These are phyloP conservation scores for Holotrichia oblita DNA, from an alignment of 1,140 invertebrate genomes.

Conservation along the genomic window DNA sequence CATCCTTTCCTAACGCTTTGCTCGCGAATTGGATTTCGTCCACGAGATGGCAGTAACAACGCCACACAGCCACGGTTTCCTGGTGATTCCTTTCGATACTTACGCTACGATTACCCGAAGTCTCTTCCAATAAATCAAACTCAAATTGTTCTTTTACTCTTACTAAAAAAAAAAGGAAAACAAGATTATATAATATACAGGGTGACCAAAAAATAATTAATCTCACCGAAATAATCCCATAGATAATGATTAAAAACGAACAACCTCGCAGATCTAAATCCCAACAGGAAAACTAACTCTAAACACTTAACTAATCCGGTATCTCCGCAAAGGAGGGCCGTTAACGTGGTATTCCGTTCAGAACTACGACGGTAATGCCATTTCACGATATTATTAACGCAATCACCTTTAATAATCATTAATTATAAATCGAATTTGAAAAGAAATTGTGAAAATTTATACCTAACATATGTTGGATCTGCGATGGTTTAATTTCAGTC, in stretches of 20 bases:
- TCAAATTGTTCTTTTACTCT: slow-evolving; percentile 88
- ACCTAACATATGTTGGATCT: slow-evolving; percentile 69
- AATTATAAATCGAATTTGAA: slow-evolving; percentile 43
- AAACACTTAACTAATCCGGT: slow-evolving; percentile 91
- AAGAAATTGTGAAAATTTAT: slow-evolving; percentile 24
- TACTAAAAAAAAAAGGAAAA: slow-evolving; percentile 75
- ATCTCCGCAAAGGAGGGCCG: slow-evolving; percentile 93
- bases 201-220: slow-evolving; percentile 43
- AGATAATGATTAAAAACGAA: slow-evolving; percentile 95
- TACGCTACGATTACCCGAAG: slow-evolving; percentile 60
- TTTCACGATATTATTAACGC: slow-evolving; percentile 97
- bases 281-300: slow-evolving; percentile 93
- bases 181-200: neutral
- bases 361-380: slow-evolving; percentile 86
- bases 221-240: slow-evolving; percentile 96
- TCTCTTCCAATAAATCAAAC: slow-evolving; percentile 72
- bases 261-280: slow-evolving; percentile 90
- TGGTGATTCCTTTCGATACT: slow-evolving; percentile 64
- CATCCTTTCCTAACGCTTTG: slow-evolving; percentile 93
- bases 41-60: slow-evolving; percentile 81
- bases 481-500: slow-evolving; percentile 62
- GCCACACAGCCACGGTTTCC: slow-evolving; percentile 74
- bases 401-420: slow-evolving; percentile 74
- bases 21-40: slow-evolving; percentile 87
- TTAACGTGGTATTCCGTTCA: slow-evolving; percentile 87